Conservation (phyloP, 2,888 invertebrate species). For the Eucriotettix oculatus region DNA sequence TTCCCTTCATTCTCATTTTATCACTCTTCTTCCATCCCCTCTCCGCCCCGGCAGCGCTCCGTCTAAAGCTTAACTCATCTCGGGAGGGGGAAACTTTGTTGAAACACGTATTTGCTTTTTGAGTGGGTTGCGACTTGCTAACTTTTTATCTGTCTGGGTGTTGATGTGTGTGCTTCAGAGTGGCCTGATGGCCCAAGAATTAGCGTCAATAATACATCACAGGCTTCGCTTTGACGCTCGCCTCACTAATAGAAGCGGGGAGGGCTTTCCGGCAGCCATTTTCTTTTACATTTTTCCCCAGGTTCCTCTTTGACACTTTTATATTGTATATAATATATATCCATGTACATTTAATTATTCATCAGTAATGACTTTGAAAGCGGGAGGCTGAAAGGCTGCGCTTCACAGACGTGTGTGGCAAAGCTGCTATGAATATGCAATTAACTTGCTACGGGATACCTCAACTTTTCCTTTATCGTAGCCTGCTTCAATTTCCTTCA, state of each 20-base stretch:
- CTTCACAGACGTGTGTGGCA: no score
- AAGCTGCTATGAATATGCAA: no score
- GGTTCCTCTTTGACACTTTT: conserved; percentile 4
- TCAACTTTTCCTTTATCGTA: neutral
- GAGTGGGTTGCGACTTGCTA: conserved; percentile 5
- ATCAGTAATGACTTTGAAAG: conserved; percentile 9
- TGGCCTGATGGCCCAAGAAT: conserved; percentile 8
- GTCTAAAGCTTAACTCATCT: neutral
- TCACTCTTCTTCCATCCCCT: neutral
- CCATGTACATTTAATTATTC: conserved; percentile 10
- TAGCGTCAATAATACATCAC: conserved; percentile 12
- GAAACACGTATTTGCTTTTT: conserved; percentile 9
- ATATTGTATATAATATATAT: conserved; percentile 4
- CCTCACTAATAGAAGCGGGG: neutral
- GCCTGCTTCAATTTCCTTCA: no score
- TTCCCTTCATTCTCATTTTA: neutral
- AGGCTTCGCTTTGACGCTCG: conserved; percentile 6
- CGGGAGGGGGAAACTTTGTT: conserved; percentile 1
- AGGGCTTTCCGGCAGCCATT: neutral
- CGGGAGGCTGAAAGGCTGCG: neutral
- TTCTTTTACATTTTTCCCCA: conserved; percentile 6
- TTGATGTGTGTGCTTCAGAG: neutral
- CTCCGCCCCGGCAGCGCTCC: neutral
- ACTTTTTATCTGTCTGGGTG: neutral
- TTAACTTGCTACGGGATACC: no score